These are phyloP conservation scores for Hemaris fuciformis DNA, from an alignment of 2,888 invertebrate species.

Conservation along the genomic window DNA sequence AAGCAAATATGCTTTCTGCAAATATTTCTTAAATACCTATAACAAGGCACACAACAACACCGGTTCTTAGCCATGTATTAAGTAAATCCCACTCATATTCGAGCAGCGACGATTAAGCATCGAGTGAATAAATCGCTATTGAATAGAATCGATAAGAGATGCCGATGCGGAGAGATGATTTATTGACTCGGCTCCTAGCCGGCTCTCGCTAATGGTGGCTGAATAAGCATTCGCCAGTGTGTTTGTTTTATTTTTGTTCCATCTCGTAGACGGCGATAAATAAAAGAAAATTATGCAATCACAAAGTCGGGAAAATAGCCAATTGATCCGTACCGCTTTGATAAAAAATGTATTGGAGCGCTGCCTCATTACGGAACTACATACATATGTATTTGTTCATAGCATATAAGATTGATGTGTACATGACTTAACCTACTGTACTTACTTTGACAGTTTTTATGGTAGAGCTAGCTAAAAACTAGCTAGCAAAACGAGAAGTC, in stretches of 20 bases:
- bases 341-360: constrained; percentile 22
- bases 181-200: constrained; percentile 63
- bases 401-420: no score
- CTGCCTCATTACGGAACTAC: background rate
- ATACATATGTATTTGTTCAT: background rate
- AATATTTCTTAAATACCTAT: background rate
- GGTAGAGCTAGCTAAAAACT: no score
- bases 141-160: constrained; percentile 70
- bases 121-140: constrained; percentile 61
- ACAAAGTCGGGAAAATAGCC: constrained; percentile 32
- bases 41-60: background rate
- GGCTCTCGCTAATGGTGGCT: constrained; percentile 40
- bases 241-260: constrained; percentile 45
- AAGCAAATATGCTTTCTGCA: no score
- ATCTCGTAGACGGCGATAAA: constrained; percentile 39
- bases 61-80: constrained; percentile 35
- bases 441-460: no score
- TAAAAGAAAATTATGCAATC: constrained; percentile 50
- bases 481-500: no score
- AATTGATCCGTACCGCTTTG: constrained; percentile 28
- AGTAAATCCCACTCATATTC: constrained; percentile 52
- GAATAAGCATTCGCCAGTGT: constrained; percentile 42
- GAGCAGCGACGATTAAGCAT: constrained; percentile 55
- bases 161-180: constrained; percentile 69
- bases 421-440: background rate